Evolutionary conservation across 2,113 vertebrate genomes (phyloP), one percentile per base, ranked within the genome.

Genomic region (Pomatorhinus ruficollis): DNA sequence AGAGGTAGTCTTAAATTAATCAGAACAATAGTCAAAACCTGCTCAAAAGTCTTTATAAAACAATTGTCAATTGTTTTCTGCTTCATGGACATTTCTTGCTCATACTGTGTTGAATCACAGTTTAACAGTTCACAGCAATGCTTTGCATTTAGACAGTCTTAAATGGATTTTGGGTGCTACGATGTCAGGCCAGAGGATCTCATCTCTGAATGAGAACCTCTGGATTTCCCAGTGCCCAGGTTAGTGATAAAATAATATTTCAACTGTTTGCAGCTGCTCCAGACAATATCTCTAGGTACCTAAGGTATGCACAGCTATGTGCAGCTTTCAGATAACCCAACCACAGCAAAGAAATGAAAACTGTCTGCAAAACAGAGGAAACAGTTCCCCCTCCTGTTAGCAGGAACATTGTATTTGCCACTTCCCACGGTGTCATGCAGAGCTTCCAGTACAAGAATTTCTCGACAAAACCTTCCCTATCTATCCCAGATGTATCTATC

Each of bases 101-200:
- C 27, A 13, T 23, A 40, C 33, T 42, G n/a, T 28, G 42, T 66
- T 83, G 61, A 76, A 23, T 45, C 59, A 57, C 22, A 11, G n/a
- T 53, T 84, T 63, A 94, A 89, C 31, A 78, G 40, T 53, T 80
- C 45, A 65, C 45, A 42, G 74, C 54, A 78, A 16, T 61, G 37
- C 40, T 77, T 64, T 53, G 65, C 74, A 72, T 75, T 57, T 45
- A 49, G 19, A 44, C 52, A 69, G 40, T 25, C 60, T 65, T 15
- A 11, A 6, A 37, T 0, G 7, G 23, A 45, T 9, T 20, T 57
- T 1, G 22, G 31, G n/a, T 25, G 44, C 69, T 47, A 18, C 0
- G 0, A 40, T 24, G 20, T 44, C 3, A 0, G 60, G 53, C 68
- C 90, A 89, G 78, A 15, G 3, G 5, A 65, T 19, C 69, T 65